These are phyloP conservation scores for Epirrhoe tristata DNA, from an alignment of 2,888 invertebrate species.

Conservation along the genomic window DNA sequence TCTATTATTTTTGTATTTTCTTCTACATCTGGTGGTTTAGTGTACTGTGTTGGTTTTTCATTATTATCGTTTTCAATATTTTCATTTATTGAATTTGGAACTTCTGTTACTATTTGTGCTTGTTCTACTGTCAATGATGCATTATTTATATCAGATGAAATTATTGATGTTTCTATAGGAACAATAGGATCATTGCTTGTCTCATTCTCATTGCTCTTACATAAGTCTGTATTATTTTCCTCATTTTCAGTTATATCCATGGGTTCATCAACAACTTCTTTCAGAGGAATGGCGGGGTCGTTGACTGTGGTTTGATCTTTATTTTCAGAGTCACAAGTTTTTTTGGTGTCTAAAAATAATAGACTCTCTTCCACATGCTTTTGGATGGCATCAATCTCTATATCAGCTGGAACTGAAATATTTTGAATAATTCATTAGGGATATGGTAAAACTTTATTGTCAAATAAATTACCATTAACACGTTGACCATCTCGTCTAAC, in stretches of 20 bases:
- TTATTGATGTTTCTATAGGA: neutral
- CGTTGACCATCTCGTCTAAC: too few species aligned
- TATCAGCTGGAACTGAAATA: slow-evolving; percentile 4
- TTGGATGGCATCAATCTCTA: slow-evolving; percentile 27
- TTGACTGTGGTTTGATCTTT: neutral
- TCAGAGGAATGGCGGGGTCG: neutral
- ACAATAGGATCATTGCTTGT: neutral
- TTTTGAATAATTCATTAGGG: too few species aligned
- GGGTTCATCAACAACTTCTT: neutral
- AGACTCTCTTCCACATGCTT: slow-evolving; percentile 27
- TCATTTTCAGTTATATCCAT: neutral
- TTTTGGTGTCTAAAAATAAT: slow-evolving; percentile 23
- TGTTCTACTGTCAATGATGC: neutral
- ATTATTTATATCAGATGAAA: neutral
- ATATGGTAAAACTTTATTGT: too few species aligned
- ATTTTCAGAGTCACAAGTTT: neutral
- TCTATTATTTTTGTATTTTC: neutral
- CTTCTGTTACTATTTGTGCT: neutral
- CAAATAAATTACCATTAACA: too few species aligned
- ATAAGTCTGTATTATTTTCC: slow-evolving; percentile 5
- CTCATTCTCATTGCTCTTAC: neutral
- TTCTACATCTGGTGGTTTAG: neutral
- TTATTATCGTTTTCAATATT: neutral
- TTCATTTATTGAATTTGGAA: neutral
- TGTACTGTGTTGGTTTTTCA: neutral